A percentile compares a stretch with the other conserved stretches of the same genome.
Conservation (phyloP, 2,797 vertebrate genomes). For the Lutjanus argentimaculatus region DNA sequence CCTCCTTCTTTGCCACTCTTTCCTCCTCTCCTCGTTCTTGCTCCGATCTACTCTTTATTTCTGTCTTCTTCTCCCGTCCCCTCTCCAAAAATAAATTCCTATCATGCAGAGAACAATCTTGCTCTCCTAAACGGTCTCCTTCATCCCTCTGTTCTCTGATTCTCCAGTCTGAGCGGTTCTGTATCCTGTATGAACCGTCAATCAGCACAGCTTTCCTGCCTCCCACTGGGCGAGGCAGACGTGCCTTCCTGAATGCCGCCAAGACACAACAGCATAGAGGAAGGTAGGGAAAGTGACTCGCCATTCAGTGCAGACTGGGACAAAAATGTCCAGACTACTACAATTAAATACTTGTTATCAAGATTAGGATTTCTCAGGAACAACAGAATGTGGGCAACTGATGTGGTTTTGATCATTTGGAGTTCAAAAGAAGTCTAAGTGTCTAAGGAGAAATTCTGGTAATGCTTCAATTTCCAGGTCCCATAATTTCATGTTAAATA, state of each 20-base stretch:
- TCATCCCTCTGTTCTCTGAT: not conserved
- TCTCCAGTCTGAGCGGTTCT: not conserved
- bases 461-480: too few relatives aligned
- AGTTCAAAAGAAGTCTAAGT: not conserved
- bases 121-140: not conserved
- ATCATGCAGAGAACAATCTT: not conserved
- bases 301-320: fast-evolving
- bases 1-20: constrained; percentile 1
- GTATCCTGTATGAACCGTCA: constrained; percentile 23
- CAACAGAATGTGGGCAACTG: not conserved
- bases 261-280: constrained; percentile 51
- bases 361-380: not conserved
- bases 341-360: not conserved
- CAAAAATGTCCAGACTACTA: not conserved
- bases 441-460: too few relatives aligned
- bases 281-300: constrained; percentile 16
- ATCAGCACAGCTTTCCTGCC: constrained; percentile 56
- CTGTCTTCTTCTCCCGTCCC: not conserved
- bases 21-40: constrained; percentile 11
- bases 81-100: not conserved
- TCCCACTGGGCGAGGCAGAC: constrained; percentile 45
- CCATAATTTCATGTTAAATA: too few relatives aligned
- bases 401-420: not conserved
- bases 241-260: constrained; percentile 52
- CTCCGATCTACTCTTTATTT: not conserved